phyloP scores from a whole-genome alignment of 2,113 vertebrate species.

The Cyprinus carpio region DNA sequence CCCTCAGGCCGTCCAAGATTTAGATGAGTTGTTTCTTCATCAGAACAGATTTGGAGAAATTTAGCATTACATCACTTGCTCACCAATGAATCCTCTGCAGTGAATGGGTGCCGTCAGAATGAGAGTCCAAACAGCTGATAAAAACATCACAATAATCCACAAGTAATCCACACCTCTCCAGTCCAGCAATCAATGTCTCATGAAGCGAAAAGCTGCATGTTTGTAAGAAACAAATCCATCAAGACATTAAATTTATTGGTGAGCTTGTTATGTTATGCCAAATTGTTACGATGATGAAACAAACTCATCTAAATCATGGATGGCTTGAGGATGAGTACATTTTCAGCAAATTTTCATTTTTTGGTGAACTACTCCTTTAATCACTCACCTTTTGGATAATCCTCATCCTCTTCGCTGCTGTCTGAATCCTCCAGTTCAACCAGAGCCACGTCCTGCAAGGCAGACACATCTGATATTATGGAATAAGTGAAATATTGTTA shows the following conservation, averaged over 20 bases:
- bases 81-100: neutral
- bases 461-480: neutral
- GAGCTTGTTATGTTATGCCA: too few species aligned
- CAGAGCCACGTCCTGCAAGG: constrained; percentile 84
- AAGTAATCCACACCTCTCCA: too few species aligned
- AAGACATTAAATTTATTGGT: too few species aligned
- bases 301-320: too few species aligned
- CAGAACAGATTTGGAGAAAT: neutral
- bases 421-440: constrained; percentile 82
- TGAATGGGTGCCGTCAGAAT: neutral
- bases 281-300: too few species aligned
- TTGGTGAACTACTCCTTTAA: too few species aligned
- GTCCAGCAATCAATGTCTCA: neutral
- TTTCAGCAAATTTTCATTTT: too few species aligned
- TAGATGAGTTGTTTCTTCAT: too few species aligned
- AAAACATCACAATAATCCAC: neutral
- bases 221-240: too few species aligned
- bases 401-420: constrained; percentile 62
- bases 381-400: neutral
- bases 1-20: too few species aligned
- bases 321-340: too few species aligned
- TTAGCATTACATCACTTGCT: neutral
- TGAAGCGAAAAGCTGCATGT: too few species aligned
- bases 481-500: neutral
- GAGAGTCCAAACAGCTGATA: neutral